Evolutionary conservation across 2,888 invertebrate species (phyloP).

Genomic region (Cynaeus angustus): DNA sequence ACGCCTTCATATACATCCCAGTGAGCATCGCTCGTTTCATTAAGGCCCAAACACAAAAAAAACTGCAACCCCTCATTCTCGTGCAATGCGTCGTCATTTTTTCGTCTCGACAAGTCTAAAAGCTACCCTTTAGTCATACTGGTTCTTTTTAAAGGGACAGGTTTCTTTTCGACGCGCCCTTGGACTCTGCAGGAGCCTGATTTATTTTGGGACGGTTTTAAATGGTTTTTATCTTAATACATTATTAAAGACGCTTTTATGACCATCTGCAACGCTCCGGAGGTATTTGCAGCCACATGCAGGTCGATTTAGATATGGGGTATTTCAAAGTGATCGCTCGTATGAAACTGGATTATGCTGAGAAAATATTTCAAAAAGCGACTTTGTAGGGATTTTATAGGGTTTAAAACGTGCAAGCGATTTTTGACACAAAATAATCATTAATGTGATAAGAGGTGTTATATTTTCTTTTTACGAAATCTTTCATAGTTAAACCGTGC

Average conservation of each 20-base stretch:
- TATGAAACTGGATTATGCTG: slow-evolving; percentile 22
- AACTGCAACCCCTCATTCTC: slow-evolving; percentile 33
- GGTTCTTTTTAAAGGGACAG: slow-evolving; percentile 16
- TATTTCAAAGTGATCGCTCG: slow-evolving; percentile 15
- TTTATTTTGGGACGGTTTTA: slow-evolving; percentile 20
- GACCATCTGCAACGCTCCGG: slow-evolving; percentile 31
- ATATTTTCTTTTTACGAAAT: too few relatives aligned
- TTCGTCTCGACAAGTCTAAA: slow-evolving; percentile 1
- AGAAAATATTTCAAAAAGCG: slow-evolving; percentile 9
- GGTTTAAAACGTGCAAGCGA: background rate
- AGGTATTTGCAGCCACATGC: slow-evolving; percentile 26
- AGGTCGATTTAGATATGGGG: slow-evolving; percentile 34
- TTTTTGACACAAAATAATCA: background rate
- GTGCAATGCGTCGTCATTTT: slow-evolving; percentile 29
- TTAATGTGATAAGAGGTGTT: too few relatives aligned
- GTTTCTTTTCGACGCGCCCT: slow-evolving; percentile 14
- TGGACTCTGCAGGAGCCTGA: slow-evolving; percentile 9
- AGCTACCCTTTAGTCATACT: slow-evolving; percentile 14
- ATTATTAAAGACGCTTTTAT: slow-evolving; percentile 41
- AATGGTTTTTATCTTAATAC: slow-evolving; percentile 34
- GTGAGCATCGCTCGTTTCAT: slow-evolving; percentile 44
- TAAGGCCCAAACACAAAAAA: slow-evolving; percentile 44
- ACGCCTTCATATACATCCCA: slow-evolving; percentile 43
- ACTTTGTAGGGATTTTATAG: slow-evolving; percentile 5
- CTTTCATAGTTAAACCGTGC: too few relatives aligned